A percentile compares a stretch with the other conserved stretches of the same genome.
phyloP scores from a whole-genome alignment of 2,113 vertebrate species.

The Argyrosomus japonicus region DNA sequence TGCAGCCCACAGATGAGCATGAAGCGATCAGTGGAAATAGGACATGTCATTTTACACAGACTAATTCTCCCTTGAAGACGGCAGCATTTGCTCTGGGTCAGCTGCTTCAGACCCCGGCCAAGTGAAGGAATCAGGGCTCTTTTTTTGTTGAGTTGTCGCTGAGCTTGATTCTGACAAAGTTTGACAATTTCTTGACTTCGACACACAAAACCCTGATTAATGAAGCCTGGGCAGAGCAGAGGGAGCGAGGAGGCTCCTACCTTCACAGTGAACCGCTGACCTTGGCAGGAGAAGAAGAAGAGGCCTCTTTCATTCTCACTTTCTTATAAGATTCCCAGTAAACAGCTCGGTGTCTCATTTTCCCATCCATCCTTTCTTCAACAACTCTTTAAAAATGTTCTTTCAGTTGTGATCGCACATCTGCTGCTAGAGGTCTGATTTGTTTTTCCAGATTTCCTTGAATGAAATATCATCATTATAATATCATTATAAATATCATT shows the following conservation, averaged over 20 bases:
- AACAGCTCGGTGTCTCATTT: neutral
- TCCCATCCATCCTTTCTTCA: neutral
- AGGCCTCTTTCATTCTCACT: slow-evolving; percentile 11
- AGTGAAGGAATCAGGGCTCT: slow-evolving; percentile 72
- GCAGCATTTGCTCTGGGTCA: slow-evolving; percentile 88
- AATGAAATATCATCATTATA: neutral
- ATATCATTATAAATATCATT: too few relatives aligned
- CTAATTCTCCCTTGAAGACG: slow-evolving; percentile 77
- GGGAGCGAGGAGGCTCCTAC: slow-evolving; percentile 43
- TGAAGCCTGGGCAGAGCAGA: slow-evolving; percentile 72
- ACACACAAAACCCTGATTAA: slow-evolving; percentile 83
- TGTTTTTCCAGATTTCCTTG: neutral
- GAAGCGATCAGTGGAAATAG: slow-evolving; percentile 72
- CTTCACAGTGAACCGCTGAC: slow-evolving; percentile 74
- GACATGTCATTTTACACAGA: slow-evolving; percentile 82
- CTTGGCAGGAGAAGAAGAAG: slow-evolving; percentile 23
- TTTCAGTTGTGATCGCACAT: neutral
- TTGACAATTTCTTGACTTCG: slow-evolving; percentile 93
- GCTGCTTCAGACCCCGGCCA: slow-evolving; percentile 76
- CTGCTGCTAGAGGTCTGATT: too few relatives aligned
- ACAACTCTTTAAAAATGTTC: neutral
- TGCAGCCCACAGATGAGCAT: slow-evolving; percentile 41
- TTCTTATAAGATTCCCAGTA: neutral
- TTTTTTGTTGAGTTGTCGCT: slow-evolving; percentile 71
- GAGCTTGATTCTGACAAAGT: slow-evolving; percentile 88